Evolutionary conservation across 2,888 invertebrate genomes (phyloP), one percentile per base, ranked within the genome.

Genomic region (Phengaris alcon): DNA sequence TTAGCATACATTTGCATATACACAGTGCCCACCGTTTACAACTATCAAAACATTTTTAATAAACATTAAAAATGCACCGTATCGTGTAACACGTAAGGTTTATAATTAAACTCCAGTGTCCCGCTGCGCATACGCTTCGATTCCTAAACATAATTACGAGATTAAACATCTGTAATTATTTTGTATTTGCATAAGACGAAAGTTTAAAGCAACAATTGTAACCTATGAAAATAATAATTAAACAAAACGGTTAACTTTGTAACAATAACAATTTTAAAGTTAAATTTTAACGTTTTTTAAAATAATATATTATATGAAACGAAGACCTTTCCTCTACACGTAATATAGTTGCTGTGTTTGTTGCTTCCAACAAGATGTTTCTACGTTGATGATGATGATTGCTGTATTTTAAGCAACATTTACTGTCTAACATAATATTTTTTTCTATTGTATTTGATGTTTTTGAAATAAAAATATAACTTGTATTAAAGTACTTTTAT

Each of bases 41-140:
- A 89, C 85, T 88, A 90, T 90, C 90, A 89, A 87, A 90, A 90
- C 87, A 90, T 82, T 82, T 22, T 15, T 15, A 22, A 13, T n/a
- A 7, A 35, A 35, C 35, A 12, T 22, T 4, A 22, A 70, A 52
- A 52, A 35, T 54, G 35, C 1, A 52, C 72, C 35, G 13, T 54
- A 72, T 35, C 8, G 1, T 35, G 2, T 6, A 35, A 13, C 12
- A 22, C 12, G 22, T 57, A 48, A 8, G 22, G 55, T 22, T 57
- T 70, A 48, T 48, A 55, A 48, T 69, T 35, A 22, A 13, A 9
- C 13, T 5, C 13, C 13, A 35, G 57, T 54, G 52, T 73, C 78
- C 79, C 76, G 78, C 76, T 76, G 80, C 75, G 80, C 78, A 76
- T 82, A 87, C 90, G 88, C 88, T 83, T 85, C 86, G 85, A 84